These are phyloP conservation scores for Furcula furcula DNA, from an alignment of 2,888 invertebrate species.

Conservation along the genomic window DNA sequence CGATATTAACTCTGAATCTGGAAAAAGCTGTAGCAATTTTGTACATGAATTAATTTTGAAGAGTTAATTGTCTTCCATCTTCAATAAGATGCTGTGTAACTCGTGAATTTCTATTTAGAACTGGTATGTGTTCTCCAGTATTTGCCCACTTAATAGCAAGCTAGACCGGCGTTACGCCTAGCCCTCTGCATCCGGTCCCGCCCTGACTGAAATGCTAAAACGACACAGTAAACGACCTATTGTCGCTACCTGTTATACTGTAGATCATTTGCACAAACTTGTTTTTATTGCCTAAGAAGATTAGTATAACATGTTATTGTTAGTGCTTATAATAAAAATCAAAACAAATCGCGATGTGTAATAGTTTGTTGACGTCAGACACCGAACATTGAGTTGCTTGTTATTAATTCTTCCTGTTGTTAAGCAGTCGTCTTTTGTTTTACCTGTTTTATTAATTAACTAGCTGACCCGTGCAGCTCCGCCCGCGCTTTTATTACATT, in stretches of 20 bases:
- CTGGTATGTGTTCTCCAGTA: constrained; percentile 3
- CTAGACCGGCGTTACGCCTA: constrained; percentile 22
- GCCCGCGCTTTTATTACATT: too few species aligned
- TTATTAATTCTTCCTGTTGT: neutral
- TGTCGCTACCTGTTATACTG: constrained; percentile 18
- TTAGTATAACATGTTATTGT: constrained; percentile 2
- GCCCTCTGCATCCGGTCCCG: constrained; percentile 53
- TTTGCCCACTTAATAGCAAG: constrained; percentile 8
- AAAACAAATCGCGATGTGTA: neutral
- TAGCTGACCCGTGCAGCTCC: too few species aligned
- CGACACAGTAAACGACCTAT: constrained; percentile 36
- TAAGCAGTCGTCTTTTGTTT: too few species aligned
- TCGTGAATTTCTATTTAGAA: neutral
- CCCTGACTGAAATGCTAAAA: constrained; percentile 59
- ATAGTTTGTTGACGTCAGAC: neutral
- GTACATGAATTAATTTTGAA: too few species aligned
- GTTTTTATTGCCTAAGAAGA: constrained; percentile 3
- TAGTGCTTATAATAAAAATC: neutral
- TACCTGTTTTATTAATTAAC: too few species aligned
- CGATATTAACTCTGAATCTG: too few species aligned
- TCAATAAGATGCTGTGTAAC: too few species aligned
- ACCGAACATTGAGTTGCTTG: neutral
- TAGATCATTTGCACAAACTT: constrained; percentile 9
- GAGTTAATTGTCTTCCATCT: too few species aligned
- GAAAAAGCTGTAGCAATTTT: too few species aligned